A percentile compares a stretch with the other conserved stretches of the same genome.
These are phyloP conservation scores for Aethina tumida DNA, from an alignment of 1,140 invertebrate species.

Conservation along the genomic window DNA sequence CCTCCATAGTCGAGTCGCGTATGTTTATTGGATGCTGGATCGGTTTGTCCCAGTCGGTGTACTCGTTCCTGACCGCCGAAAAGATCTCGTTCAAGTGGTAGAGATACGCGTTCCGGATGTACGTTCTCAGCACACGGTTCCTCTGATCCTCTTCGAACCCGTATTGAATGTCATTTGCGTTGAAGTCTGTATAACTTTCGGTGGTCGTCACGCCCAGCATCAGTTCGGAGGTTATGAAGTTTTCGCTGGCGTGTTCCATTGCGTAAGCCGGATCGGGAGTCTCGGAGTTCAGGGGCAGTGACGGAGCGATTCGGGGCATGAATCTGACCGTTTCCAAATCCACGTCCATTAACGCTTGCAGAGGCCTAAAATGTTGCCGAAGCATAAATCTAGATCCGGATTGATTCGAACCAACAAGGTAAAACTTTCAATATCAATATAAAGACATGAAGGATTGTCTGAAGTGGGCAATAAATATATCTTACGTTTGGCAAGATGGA, in stretches of 20 bases:
- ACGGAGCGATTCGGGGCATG: conserved; percentile 50
- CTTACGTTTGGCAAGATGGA: too few relatives aligned
- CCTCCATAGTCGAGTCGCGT: conserved; percentile 77
- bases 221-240: conserved; percentile 58
- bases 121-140: conserved; percentile 65
- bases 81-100: conserved; percentile 89
- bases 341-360: conserved; percentile 50
- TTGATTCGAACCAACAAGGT: too few relatives aligned
- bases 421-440: too few relatives aligned
- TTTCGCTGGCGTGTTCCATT: conserved; percentile 56
- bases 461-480: too few relatives aligned
- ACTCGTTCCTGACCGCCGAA: conserved; percentile 82
- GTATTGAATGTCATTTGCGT: conserved; percentile 61
- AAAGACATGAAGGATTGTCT: too few relatives aligned
- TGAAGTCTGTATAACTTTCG: conserved; percentile 67
- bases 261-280: conserved; percentile 47
- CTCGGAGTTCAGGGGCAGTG: conserved; percentile 50
- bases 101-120: conserved; percentile 76
- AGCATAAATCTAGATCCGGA: conserved; percentile 24
- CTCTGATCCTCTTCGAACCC: conserved; percentile 69
- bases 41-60: conserved; percentile 84
- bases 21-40: conserved; percentile 75
- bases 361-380: conserved; percentile 47
- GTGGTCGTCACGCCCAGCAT: conserved; percentile 61
- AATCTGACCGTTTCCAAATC: conserved; percentile 53